phyloP scores from a whole-genome alignment of 2,113 vertebrate species.

The Nyctereutes procyonoides region DNA sequence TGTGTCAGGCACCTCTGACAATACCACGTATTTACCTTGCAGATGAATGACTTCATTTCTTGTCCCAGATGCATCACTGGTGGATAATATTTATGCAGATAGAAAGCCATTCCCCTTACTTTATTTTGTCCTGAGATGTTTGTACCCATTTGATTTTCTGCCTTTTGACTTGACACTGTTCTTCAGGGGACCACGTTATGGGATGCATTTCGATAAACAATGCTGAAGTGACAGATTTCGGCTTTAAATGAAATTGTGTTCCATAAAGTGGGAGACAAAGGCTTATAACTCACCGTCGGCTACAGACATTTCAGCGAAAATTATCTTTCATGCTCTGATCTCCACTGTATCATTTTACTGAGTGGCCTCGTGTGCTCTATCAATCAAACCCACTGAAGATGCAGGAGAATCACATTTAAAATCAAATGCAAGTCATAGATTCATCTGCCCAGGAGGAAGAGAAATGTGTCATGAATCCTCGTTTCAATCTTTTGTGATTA shows the following conservation, averaged over 20 bases:
- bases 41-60: conserved; percentile 73
- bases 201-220: conserved; percentile 88
- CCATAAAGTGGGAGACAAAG: conserved; percentile 89
- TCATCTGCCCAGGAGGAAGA: conserved; percentile 83
- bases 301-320: conserved; percentile 85
- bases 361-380: conserved; percentile 85
- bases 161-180: conserved; percentile 80
- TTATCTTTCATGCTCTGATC: conserved; percentile 87
- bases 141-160: conserved; percentile 82
- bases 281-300: conserved; percentile 85
- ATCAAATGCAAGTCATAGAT: conserved; percentile 84
- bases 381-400: conserved; percentile 86
- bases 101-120: conserved; percentile 52
- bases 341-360: conserved; percentile 86
- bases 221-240: conserved; percentile 87
- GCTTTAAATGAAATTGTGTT: conserved; percentile 89
- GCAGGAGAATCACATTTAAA: conserved; percentile 84
- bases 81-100: conserved; percentile 81
- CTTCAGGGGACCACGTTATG: conserved; percentile 71
- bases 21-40: conserved; percentile 73
- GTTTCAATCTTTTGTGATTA: conserved; percentile 82
- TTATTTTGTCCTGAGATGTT: conserved; percentile 78
- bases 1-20: conserved; percentile 61
- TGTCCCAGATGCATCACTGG: conserved; percentile 64
- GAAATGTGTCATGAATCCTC: conserved; percentile 72